Evolutionary conservation across 2,113 vertebrate species (phyloP).

Genomic region (cattle (Bos taurus)): DNA sequence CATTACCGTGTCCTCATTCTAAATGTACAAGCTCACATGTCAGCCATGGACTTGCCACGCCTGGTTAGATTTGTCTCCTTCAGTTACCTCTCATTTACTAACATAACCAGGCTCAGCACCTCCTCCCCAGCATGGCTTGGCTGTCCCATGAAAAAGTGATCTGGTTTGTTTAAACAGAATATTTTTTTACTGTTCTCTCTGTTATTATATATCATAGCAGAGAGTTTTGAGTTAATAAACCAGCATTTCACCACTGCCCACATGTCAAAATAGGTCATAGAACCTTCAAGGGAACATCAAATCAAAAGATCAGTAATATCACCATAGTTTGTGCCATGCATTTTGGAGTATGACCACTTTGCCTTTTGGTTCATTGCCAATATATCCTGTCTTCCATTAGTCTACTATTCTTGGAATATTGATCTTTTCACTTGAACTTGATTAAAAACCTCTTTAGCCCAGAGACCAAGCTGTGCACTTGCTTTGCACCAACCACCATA

Average conservation of each 20-base stretch:
- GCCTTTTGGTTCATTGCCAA: slow-evolving; percentile 23
- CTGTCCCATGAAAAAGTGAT: slow-evolving; percentile 61
- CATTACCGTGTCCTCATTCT: slow-evolving; percentile 60
- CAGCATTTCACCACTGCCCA: slow-evolving; percentile 45
- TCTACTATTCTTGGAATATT: background rate
- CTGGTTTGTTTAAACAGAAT: slow-evolving; percentile 72
- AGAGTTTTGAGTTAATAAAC: slow-evolving; percentile 54
- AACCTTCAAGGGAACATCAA: slow-evolving; percentile 49
- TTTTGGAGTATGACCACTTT: background rate
- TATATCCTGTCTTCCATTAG: slow-evolving; percentile 16
- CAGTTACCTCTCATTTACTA: slow-evolving; percentile 75
- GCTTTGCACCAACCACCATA: background rate
- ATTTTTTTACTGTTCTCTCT: slow-evolving; percentile 54
- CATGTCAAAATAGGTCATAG: slow-evolving; percentile 56
- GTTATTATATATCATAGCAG: slow-evolving; percentile 35
- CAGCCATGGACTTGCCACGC: slow-evolving; percentile 59
- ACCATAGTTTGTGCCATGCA: background rate
- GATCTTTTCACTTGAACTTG: slow-evolving; percentile 3
- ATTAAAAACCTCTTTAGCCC: slow-evolving; percentile 36
- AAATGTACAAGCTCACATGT: slow-evolving; percentile 33
- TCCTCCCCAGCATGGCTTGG: slow-evolving; percentile 60
- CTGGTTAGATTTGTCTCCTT: slow-evolving; percentile 78
- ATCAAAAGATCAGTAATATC: slow-evolving; percentile 25
- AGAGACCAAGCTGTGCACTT: background rate
- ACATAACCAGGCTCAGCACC: slow-evolving; percentile 69